Evolutionary conservation across 1,140 invertebrate species (phyloP), one percentile per base, ranked within the genome.

Genomic region (Trachymyrmex cornetzi): DNA sequence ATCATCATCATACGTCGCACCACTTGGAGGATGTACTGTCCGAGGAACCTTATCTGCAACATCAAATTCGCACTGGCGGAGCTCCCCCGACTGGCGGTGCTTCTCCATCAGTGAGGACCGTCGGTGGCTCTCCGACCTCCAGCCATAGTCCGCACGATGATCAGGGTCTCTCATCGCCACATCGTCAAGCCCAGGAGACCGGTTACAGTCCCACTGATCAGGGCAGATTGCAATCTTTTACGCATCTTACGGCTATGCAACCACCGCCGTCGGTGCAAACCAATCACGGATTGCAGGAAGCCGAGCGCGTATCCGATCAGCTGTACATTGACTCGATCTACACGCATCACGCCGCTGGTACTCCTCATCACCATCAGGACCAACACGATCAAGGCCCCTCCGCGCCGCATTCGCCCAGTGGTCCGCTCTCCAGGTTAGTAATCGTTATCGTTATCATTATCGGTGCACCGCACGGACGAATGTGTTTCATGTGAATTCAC

Each of bases 191-290:
- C n/a, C 75, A 89, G 12, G 93, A 93, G 9, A 90, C 88, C 0
- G 84, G 85, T 19, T 95, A 94, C 77, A 95, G 94, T n/a, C 93
- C 90, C 3, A 91, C 72, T 48, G 94, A 95, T 16, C 94, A 94
- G 22, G 84, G 86, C 3, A 88, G 94, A n/a, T n/a, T 94, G 0
- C 94, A 94, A 2, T 94, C 91, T 30, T 95, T 94, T 75, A 94
- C 94, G 0, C 94, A 95, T 79, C 87, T 95, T 7, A 95, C 95
- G 0, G 86, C 94, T 0, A 94, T 95, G 93, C 94, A 95, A 59
- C 93, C 94, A 22, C 89, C 92, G 0, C 55, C 90, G 1, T 87
- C 93, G 5, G 91, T 94, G 0, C 93, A 93, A 66, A 24, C 67
- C 1, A 92, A 88, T 57, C 94, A 94, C 72, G 87, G 77, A 9